A percentile compares a stretch with the other conserved stretches of the same genome.
phyloP scores from a whole-genome alignment of 2,797 vertebrate species.

The Xiphophorus birchmanni region DNA sequence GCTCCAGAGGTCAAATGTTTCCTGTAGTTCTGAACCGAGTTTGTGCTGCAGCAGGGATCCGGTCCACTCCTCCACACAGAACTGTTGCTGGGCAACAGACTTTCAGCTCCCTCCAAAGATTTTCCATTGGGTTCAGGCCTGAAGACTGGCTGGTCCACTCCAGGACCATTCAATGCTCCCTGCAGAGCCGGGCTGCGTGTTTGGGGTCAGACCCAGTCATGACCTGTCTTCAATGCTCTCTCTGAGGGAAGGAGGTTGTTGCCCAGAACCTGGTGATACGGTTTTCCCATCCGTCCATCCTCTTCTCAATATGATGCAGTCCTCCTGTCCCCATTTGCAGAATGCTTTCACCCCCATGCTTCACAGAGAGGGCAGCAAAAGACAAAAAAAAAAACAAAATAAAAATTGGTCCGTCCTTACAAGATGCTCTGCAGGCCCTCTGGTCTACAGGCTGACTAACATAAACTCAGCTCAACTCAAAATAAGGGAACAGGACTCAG shows the following conservation, averaged over 20 bases:
- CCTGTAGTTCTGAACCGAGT: too few species aligned
- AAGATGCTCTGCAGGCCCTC: not conserved
- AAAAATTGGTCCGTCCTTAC: not conserved
- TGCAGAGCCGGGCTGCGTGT: not conserved
- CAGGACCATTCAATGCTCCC: not conserved
- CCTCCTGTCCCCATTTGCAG: not conserved
- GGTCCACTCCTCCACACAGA: too few species aligned
- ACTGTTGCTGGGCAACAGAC: too few species aligned
- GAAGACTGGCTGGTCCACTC: too few species aligned
- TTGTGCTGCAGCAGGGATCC: too few species aligned
- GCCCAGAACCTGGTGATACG: too few species aligned
- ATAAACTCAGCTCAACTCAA: not conserved
- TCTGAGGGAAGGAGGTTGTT: too few species aligned
- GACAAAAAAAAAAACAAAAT: not conserved
- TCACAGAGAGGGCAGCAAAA: not conserved
- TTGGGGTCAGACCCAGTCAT: not conserved
- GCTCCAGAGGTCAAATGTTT: too few species aligned
- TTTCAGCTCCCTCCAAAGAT: too few species aligned
- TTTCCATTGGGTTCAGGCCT: too few species aligned
- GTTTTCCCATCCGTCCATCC: not conserved
- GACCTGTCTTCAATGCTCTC: not conserved
- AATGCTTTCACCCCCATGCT: not conserved
- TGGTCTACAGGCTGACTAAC: not conserved
- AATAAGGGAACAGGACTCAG: not conserved
- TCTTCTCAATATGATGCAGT: not conserved